Evolutionary conservation across 1,140 invertebrate genomes (phyloP).

Genomic region (Diorhabda sublineata): DNA sequence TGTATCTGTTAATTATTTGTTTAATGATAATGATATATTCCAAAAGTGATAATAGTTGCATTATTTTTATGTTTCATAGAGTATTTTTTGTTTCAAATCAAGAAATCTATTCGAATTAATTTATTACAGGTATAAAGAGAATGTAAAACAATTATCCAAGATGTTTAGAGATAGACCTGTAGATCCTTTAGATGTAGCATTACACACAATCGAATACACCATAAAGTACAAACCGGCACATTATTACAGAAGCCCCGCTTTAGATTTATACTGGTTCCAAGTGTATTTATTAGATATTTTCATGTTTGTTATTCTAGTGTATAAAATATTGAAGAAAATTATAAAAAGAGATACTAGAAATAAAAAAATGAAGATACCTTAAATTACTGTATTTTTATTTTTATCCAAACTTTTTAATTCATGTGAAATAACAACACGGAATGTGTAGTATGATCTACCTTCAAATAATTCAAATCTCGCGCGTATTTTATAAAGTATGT

Average conservation of each 20-base stretch:
- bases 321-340: neutral
- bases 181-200: constrained; percentile 33
- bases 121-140: constrained; percentile 49
- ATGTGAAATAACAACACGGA: too few relatives aligned
- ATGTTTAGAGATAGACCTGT: constrained; percentile 28
- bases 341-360: neutral
- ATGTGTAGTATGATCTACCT: too few relatives aligned
- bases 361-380: neutral
- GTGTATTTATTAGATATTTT: constrained; percentile 11
- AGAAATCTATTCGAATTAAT: too few relatives aligned
- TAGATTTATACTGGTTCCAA: constrained; percentile 25
- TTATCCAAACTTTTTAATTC: too few relatives aligned
- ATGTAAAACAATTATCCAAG: constrained; percentile 21
- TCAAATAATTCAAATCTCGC: too few relatives aligned
- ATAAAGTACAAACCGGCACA: constrained; percentile 35
- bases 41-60: too few relatives aligned
- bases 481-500: too few relatives aligned
- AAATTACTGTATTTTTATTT: neutral
- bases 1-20: too few relatives aligned
- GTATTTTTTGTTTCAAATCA: too few relatives aligned
- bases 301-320: neutral
- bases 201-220: constrained; percentile 41
- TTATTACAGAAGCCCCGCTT: constrained; percentile 39
- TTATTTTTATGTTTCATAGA: too few relatives aligned
- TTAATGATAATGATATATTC: too few relatives aligned